Percentiles rank a stretch among this genome's conserved stretches.
Conservation (phyloP, 2,113 vertebrate species). For the Pygoscelis adeliae region DNA sequence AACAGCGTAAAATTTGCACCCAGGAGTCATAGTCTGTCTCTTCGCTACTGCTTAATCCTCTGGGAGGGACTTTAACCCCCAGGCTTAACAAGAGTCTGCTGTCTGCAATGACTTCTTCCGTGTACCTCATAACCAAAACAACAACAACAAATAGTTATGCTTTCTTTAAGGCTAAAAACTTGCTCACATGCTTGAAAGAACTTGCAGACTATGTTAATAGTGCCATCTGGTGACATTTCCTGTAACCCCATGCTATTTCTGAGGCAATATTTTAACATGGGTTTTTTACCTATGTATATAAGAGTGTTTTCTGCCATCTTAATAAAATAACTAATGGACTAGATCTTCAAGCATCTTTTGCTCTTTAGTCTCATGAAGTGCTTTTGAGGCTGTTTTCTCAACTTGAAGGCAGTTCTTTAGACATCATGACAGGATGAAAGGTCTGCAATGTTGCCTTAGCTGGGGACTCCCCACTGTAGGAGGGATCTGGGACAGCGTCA, state of each 20-base stretch:
- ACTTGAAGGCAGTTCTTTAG: not conserved
- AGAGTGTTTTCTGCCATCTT: not conserved
- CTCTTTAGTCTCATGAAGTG: not conserved
- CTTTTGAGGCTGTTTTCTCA: not conserved
- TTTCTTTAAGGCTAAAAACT: not conserved
- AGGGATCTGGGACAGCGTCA: not conserved
- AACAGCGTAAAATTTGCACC: not conserved
- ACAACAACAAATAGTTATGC: not conserved
- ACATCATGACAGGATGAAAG: not conserved
- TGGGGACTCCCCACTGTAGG: not conserved
- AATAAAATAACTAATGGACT: not conserved
- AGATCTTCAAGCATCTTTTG: not conserved
- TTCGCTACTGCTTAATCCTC: not conserved
- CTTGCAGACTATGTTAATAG: conserved; percentile 33
- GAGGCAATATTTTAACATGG: not conserved
- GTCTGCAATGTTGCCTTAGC: not conserved
- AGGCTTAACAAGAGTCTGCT: not conserved
- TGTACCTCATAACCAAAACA: not conserved
- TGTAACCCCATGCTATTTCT: not conserved
- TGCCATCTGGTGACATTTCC: conserved; percentile 52
- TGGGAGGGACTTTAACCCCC: not conserved
- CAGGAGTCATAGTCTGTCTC: not conserved
- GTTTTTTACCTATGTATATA: not conserved
- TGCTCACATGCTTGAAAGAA: not conserved
- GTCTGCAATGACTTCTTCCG: not conserved